Evolutionary conservation across 2,888 invertebrate genomes (phyloP).

Genomic region (Nomada fabriciana): DNA sequence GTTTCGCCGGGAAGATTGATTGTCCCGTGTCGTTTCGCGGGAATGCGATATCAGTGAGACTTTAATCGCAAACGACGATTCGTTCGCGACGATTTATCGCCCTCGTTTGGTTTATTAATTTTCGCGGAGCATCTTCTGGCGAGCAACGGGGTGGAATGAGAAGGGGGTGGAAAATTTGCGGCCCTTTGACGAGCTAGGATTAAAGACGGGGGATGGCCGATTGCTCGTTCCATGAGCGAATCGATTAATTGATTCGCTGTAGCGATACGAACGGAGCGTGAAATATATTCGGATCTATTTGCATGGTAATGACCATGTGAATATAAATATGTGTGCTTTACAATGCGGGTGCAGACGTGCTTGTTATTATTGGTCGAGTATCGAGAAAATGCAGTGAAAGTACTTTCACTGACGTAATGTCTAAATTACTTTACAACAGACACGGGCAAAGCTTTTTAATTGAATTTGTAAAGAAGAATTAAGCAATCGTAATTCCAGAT

Average conservation of each 20-base stretch:
- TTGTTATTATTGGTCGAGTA: too few relatives aligned
- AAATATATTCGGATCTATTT: not conserved
- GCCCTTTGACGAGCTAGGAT: not conserved
- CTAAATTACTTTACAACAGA: too few relatives aligned
- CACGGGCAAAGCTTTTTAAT: too few relatives aligned
- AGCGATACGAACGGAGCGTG: not conserved
- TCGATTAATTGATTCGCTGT: not conserved
- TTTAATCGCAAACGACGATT: not conserved
- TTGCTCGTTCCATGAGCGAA: not conserved
- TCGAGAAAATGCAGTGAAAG: too few relatives aligned
- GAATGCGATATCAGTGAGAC: conserved; percentile 8
- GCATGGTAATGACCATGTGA: not conserved
- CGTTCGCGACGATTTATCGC: not conserved
- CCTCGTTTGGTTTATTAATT: not conserved
- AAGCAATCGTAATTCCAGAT: too few relatives aligned
- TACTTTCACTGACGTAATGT: too few relatives aligned
- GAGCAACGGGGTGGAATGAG: not conserved
- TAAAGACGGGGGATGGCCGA: not conserved
- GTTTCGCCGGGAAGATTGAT: conserved; percentile 14
- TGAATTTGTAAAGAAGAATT: too few relatives aligned
- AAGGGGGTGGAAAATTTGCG: not conserved
- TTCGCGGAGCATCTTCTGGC: not conserved
- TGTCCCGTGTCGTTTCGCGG: not conserved
- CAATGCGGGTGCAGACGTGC: too few relatives aligned
- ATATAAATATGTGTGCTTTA: too few relatives aligned